Conservation (phyloP, 2,888 invertebrate genomes). For the Byasa hedistus region DNA sequence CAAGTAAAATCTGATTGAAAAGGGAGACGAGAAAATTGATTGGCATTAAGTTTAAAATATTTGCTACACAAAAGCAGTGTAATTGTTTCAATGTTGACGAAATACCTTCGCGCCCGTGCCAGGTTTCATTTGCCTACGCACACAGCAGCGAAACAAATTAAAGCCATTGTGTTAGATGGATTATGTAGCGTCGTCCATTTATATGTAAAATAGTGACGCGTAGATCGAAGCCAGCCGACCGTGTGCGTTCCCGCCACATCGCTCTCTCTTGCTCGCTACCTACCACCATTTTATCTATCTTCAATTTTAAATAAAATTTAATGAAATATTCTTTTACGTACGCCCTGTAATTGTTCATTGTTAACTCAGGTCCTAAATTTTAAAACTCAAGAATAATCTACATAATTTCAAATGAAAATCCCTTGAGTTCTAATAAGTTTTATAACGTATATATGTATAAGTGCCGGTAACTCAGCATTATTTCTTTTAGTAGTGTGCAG, state of each 20-base stretch:
- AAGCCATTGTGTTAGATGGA: slow-evolving; percentile 75
- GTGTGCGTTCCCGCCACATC: slow-evolving; percentile 49
- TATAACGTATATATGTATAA: no score
- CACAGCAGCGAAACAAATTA: slow-evolving; percentile 69
- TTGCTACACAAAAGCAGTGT: background rate
- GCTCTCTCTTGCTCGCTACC: slow-evolving; percentile 40
- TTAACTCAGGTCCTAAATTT: background rate
- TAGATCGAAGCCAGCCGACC: slow-evolving; percentile 61
- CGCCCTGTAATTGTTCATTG: background rate
- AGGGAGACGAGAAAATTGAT: background rate
- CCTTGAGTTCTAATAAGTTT: no score
- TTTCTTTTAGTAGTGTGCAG: no score
- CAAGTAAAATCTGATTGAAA: background rate
- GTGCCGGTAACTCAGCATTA: no score
- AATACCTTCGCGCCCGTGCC: slow-evolving; percentile 48
- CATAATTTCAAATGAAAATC: background rate
- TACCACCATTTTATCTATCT: slow-evolving; percentile 48
- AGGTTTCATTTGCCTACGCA: slow-evolving; percentile 63
- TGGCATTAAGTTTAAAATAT: background rate
- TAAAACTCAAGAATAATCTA: background rate
- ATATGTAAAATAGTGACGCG: slow-evolving; percentile 78
- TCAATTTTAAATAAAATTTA: background rate
- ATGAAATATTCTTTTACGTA: background rate
- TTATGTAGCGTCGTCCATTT: slow-evolving; percentile 75
- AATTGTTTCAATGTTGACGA: slow-evolving; percentile 25